Conservation (phyloP, 1,140 invertebrate genomes). For the Rhizoglyphus robini region DNA sequence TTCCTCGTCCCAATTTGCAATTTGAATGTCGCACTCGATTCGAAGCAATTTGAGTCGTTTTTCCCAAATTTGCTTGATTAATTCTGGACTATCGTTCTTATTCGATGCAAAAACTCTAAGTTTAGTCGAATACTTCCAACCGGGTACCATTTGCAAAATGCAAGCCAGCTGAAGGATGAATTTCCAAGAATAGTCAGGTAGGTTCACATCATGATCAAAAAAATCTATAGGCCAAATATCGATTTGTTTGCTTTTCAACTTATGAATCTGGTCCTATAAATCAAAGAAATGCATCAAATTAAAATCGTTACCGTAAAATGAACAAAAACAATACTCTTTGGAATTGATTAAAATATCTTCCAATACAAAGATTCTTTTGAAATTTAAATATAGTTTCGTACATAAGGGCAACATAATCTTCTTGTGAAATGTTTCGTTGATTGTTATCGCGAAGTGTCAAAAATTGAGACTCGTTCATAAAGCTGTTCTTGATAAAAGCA, state of each 20-base stretch:
- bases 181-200: conserved; percentile 59
- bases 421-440: conserved; percentile 29
- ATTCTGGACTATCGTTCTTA: conserved; percentile 34
- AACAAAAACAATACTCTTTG: background rate
- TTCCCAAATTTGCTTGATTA: conserved; percentile 39
- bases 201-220: conserved; percentile 55
- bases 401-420: conserved; percentile 79
- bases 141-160: conserved; percentile 72
- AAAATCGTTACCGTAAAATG: background rate
- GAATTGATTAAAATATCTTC: conserved; percentile 74
- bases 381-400: conserved; percentile 64
- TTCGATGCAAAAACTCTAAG: conserved; percentile 61
- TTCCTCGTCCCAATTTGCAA: conserved; percentile 40
- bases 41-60: conserved; percentile 40
- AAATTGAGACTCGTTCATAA: conserved; percentile 24
- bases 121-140: conserved; percentile 60
- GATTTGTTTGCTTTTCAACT: conserved; percentile 51
- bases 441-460: conserved; percentile 30
- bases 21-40: conserved; percentile 43
- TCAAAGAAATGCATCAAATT: conserved; percentile 6
- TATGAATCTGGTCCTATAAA: conserved; percentile 23
- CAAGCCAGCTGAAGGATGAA: conserved; percentile 95
- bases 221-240: conserved; percentile 95
- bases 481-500: conserved; percentile 23
- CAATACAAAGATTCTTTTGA: conserved; percentile 87